Evolutionary conservation across 2,797 vertebrate genomes (phyloP).

Genomic region (Mormyrus proboscirostris): DNA sequence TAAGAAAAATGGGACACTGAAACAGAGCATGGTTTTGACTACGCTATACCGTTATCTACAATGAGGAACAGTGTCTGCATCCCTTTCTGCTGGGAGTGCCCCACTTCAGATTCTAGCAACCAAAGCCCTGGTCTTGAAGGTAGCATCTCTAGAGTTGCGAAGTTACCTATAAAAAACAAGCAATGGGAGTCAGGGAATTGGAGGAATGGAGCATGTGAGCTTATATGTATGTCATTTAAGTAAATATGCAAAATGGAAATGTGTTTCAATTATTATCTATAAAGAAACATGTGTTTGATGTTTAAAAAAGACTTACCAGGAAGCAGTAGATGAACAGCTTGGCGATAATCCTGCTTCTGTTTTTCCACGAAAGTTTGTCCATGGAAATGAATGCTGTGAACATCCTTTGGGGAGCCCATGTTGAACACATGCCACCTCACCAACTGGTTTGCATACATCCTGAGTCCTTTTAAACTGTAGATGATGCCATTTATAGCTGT

Average conservation of each 20-base stretch:
- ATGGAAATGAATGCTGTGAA: slow-evolving; percentile 85
- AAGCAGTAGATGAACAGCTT: slow-evolving; percentile 76
- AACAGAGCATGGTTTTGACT: neutral
- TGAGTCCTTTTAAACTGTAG: slow-evolving; percentile 77
- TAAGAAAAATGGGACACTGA: neutral
- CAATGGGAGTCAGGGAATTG: neutral
- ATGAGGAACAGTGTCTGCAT: slow-evolving; percentile 87
- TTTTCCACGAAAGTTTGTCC: slow-evolving; percentile 84
- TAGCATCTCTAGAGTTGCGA: slow-evolving; percentile 86
- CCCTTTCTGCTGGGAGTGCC: slow-evolving; percentile 75
- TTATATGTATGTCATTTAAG: neutral
- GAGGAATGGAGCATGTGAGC: neutral
- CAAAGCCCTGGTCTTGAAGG: slow-evolving; percentile 83
- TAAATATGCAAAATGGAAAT: neutral
- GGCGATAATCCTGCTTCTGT: slow-evolving; percentile 63
- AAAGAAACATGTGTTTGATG: neutral
- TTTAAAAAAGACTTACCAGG: slow-evolving; percentile 64
- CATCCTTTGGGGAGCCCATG: slow-evolving; percentile 77
- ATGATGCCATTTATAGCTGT: slow-evolving; percentile 89
- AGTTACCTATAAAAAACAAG: slow-evolving; percentile 63
- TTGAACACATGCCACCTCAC: slow-evolving; percentile 84
- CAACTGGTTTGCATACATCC: slow-evolving; percentile 78
- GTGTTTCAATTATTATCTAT: neutral
- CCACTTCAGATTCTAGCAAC: slow-evolving; percentile 85
- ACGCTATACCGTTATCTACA: slow-evolving; percentile 71